phyloP scores from a whole-genome alignment of 1,140 invertebrate genomes.

The Cydia fagiglandana region DNA sequence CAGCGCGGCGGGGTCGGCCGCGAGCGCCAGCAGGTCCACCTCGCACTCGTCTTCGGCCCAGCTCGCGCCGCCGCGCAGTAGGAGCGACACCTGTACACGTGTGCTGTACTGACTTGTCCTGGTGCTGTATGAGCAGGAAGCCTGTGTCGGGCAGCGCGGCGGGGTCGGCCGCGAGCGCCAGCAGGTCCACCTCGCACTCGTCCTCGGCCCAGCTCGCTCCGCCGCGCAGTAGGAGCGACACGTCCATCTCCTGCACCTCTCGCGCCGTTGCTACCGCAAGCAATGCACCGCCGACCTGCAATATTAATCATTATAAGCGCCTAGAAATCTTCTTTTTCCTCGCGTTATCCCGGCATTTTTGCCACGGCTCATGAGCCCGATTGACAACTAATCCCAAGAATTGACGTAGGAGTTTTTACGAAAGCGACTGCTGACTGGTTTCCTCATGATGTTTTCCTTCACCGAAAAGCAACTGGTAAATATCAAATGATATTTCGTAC shows the following conservation, averaged over 20 bases:
- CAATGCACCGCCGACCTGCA: conserved; percentile 87
- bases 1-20: conserved; percentile 87
- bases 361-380: too few species aligned
- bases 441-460: too few species aligned
- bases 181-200: conserved; percentile 93
- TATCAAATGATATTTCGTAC: too few species aligned
- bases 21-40: conserved; percentile 94
- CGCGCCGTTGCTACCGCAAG: conserved; percentile 96
- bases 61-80: conserved; percentile 88
- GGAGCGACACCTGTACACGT: too few species aligned
- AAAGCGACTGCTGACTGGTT: too few species aligned
- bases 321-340: too few species aligned
- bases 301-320: neutral
- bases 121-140: conserved; percentile 96
- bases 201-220: conserved; percentile 95
- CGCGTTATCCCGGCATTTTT: too few species aligned
- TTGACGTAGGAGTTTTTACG: too few species aligned
- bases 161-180: conserved; percentile 90
- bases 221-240: conserved; percentile 88
- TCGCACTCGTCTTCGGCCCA: conserved; percentile 96
- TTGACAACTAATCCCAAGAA: too few species aligned
- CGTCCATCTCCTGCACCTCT: conserved; percentile 98
- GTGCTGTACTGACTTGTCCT: conserved; percentile 81
- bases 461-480: too few species aligned
- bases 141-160: conserved; percentile 87